phyloP scores from a whole-genome alignment of 2,113 vertebrate species.

The Hymenochirus boettgeri region DNA sequence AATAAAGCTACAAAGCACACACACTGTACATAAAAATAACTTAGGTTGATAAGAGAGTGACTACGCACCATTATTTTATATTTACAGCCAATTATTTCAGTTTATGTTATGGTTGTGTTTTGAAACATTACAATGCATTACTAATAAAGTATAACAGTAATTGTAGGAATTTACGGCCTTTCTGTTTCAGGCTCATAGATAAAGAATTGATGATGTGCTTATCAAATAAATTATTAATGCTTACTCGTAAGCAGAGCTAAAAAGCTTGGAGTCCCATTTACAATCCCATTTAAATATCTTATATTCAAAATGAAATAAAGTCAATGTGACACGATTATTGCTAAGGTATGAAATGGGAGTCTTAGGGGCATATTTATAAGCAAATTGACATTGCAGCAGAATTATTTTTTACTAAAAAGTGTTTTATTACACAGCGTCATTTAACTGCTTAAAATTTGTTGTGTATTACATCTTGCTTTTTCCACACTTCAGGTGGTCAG shows the following conservation, averaged over 20 bases:
- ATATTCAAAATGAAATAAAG: too few species aligned
- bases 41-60: conserved; percentile 1
- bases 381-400: too few species aligned
- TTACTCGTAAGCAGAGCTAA: background rate
- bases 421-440: too few species aligned
- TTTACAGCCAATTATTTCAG: conserved; percentile 4
- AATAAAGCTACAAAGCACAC: conserved; percentile 1
- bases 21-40: conserved; percentile 5
- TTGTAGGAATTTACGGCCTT: background rate
- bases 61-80: background rate
- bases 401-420: too few species aligned
- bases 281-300: too few species aligned
- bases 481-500: too few species aligned
- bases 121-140: background rate
- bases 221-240: background rate
- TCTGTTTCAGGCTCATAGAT: background rate
- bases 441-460: too few species aligned
- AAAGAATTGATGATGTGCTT: background rate
- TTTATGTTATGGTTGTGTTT: background rate
- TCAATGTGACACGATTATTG: too few species aligned
- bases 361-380: too few species aligned
- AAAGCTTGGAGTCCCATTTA: too few species aligned
- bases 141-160: background rate
- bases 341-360: too few species aligned
- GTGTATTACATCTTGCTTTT: too few species aligned